Evolutionary conservation across 2,888 invertebrate species (phyloP).

Genomic region (Lepidochrysops patricia): DNA sequence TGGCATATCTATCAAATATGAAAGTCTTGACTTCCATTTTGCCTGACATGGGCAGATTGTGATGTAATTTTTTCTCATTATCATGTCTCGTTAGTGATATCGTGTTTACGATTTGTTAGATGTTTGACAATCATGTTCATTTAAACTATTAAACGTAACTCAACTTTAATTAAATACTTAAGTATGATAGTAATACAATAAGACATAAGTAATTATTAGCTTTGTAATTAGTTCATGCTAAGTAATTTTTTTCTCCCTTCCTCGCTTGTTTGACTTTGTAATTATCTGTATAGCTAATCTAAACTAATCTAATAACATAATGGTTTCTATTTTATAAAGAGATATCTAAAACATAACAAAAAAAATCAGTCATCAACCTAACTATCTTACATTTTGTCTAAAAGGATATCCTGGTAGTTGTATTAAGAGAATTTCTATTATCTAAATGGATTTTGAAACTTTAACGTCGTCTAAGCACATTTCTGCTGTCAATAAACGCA

Average conservation of each 20-base stretch:
- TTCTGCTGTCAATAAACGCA: conserved; percentile 34
- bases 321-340: too few species aligned
- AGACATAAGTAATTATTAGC: not conserved
- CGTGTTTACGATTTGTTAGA: not conserved
- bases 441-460: not conserved
- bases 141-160: not conserved
- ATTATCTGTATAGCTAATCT: not conserved
- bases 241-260: too few species aligned
- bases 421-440: not conserved
- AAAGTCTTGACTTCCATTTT: conserved; percentile 4
- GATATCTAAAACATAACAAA: not conserved
- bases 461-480: not conserved
- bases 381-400: too few species aligned
- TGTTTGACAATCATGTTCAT: not conserved
- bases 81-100: not conserved
- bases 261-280: not conserved
- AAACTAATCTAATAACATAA: too few species aligned
- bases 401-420: not conserved
- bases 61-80: conserved; percentile 3
- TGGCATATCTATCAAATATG: conserved; percentile 8
- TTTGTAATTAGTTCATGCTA: not conserved
- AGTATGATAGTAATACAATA: too few species aligned
- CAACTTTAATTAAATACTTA: not conserved
- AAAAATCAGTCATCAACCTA: not conserved
- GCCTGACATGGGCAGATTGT: not conserved